Evolutionary conservation across 2,113 vertebrate genomes (phyloP).

Genomic region (Ictidomys tridecemlineatus): DNA sequence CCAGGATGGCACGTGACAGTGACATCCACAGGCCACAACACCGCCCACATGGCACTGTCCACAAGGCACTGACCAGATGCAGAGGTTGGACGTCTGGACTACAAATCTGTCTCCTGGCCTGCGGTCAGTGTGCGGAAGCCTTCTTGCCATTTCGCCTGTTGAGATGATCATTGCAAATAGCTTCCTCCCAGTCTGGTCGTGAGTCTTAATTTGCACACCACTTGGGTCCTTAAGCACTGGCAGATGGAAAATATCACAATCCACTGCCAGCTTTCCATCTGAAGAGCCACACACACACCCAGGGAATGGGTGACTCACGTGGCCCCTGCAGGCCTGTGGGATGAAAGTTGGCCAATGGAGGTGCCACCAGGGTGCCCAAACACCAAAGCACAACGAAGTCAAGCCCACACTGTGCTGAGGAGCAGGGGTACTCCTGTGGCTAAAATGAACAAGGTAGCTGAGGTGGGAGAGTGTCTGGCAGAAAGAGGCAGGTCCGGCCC

Average conservation of each 20-base stretch:
- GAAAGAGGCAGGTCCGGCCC: background rate
- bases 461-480: no score
- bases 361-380: fast-evolving
- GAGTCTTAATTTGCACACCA: slow-evolving; percentile 53
- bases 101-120: background rate
- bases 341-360: fast-evolving
- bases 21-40: background rate
- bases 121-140: background rate
- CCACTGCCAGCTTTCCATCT: background rate
- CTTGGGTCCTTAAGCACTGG: background rate
- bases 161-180: background rate
- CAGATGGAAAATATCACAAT: background rate
- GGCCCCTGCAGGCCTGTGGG: background rate
- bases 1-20: background rate
- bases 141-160: slow-evolving; percentile 23
- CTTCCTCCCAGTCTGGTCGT: background rate
- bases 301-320: fast-evolving
- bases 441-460: background rate
- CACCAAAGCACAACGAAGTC: background rate
- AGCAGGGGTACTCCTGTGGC: background rate
- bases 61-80: background rate
- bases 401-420: background rate
- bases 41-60: fast-evolving
- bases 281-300: background rate
- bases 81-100: background rate